Evolutionary conservation across 1,140 invertebrate genomes (phyloP).

Genomic region (Dreissena polymorpha): DNA sequence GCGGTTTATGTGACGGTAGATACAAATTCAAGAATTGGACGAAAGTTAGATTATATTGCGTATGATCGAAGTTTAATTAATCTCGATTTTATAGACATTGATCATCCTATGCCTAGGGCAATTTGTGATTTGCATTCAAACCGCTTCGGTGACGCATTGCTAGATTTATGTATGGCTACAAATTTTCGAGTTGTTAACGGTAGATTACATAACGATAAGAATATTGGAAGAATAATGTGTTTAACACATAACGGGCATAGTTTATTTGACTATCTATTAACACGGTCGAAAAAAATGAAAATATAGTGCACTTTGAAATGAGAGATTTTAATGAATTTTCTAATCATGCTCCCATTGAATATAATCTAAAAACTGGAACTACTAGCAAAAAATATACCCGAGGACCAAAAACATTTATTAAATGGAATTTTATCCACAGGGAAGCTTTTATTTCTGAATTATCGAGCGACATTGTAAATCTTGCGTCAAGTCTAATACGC

Average conservation of each 20-base stretch:
- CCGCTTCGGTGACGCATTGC: background rate
- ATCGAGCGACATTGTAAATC: too few relatives aligned
- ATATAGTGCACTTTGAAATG: background rate
- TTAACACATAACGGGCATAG: constrained; percentile 24
- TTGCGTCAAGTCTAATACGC: too few relatives aligned
- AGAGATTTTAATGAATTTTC: constrained; percentile 23
- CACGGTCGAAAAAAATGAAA: constrained; percentile 1
- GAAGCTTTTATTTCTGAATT: too few relatives aligned
- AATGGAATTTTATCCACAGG: too few relatives aligned
- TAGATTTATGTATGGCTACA: constrained; percentile 32
- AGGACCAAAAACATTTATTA: too few relatives aligned
- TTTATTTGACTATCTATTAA: constrained; percentile 17
- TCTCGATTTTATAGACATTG: background rate
- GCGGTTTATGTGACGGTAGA: background rate
- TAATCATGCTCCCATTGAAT: constrained; percentile 9
- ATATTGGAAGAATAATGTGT: constrained; percentile 6
- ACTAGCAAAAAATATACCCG: too few relatives aligned
- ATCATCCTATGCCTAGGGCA: background rate
- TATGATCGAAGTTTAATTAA: constrained; percentile 1
- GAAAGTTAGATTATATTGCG: constrained; percentile 18
- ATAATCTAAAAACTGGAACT: too few relatives aligned
- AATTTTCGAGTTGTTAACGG: constrained; percentile 24
- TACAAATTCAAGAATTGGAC: constrained; percentile 4
- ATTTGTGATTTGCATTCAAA: background rate
- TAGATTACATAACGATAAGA: background rate